Percentiles rank a stretch among this genome's conserved stretches.
Conservation (phyloP, 2,888 invertebrate species). For the Pherbina coryleti region DNA sequence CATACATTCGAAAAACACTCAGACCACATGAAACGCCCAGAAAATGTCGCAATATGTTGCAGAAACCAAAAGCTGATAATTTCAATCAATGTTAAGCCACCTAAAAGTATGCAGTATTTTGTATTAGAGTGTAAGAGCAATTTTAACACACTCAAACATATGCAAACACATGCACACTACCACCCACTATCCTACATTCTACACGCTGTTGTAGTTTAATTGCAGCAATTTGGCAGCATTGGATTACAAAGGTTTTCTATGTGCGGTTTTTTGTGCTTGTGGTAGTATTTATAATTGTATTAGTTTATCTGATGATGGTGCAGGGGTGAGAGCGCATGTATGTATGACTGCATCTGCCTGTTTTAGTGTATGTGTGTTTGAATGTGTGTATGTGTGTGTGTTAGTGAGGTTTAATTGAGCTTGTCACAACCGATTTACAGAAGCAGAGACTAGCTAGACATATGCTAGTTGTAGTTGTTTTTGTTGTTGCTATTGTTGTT, state of each 20-base stretch:
- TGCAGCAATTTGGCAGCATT: slow-evolving; percentile 38
- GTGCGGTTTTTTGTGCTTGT: slow-evolving; percentile 27
- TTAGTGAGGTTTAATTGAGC: slow-evolving; percentile 27
- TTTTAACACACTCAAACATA: slow-evolving; percentile 42
- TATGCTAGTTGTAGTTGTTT: slow-evolving; percentile 14
- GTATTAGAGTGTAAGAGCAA: not conserved
- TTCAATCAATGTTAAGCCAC: slow-evolving; percentile 37
- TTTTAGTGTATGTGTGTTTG: not conserved
- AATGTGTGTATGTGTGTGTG: not conserved
- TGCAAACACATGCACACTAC: slow-evolving; percentile 10
- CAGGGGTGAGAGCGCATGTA: not conserved
- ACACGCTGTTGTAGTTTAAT: slow-evolving; percentile 6
- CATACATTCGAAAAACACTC: too few relatives aligned
- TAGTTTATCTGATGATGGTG: slow-evolving; percentile 9
- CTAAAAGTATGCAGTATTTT: slow-evolving; percentile 21
- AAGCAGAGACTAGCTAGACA: not conserved
- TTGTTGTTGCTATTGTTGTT: slow-evolving; percentile 27
- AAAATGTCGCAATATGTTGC: slow-evolving; percentile 8
- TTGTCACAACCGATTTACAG: slow-evolving; percentile 5
- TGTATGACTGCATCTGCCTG: slow-evolving; percentile 6
- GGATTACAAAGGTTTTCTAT: slow-evolving; percentile 33
- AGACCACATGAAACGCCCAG: not conserved
- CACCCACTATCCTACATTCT: not conserved
- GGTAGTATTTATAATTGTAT: not conserved
- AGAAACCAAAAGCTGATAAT: slow-evolving; percentile 29